Evolutionary conservation across 2,888 invertebrate genomes (phyloP).

Genomic region (Acronicta aceris): DNA sequence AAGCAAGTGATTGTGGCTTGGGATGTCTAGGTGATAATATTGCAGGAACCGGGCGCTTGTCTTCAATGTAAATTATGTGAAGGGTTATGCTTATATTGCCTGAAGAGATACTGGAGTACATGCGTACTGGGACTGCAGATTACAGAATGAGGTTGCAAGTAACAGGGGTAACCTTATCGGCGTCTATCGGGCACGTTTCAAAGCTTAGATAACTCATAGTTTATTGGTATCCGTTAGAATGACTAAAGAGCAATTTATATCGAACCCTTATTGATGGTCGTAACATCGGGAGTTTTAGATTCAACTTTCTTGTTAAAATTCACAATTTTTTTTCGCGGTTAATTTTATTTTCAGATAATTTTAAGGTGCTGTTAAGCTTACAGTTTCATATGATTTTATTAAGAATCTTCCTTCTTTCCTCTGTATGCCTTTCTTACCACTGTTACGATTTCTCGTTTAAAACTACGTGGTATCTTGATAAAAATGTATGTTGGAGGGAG

Average conservation of each 20-base stretch:
- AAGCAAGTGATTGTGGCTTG: conserved; percentile 46
- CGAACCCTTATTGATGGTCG: neutral
- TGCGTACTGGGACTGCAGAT: conserved; percentile 26
- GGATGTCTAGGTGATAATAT: conserved; percentile 58
- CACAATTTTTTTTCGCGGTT: no score
- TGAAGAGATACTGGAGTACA: conserved; percentile 8
- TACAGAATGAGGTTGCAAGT: conserved; percentile 31
- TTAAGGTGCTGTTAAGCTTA: no score
- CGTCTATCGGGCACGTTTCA: conserved; percentile 27
- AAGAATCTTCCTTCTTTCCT: no score
- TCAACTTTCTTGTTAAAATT: no score
- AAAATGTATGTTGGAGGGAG: no score
- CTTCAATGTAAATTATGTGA: conserved; percentile 33
- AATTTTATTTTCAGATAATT: no score
- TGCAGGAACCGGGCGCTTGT: conserved; percentile 18
- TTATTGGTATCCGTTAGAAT: neutral
- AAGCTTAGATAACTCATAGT: conserved; percentile 7
- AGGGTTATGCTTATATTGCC: conserved; percentile 27
- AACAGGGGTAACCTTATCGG: conserved; percentile 4
- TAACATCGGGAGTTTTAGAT: neutral
- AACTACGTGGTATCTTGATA: no score
- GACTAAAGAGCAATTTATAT: neutral
- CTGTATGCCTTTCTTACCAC: no score
- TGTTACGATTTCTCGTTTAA: no score
- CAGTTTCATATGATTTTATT: no score